phyloP scores from a whole-genome alignment of 2,113 vertebrate genomes.

The Isurus oxyrinchus region DNA sequence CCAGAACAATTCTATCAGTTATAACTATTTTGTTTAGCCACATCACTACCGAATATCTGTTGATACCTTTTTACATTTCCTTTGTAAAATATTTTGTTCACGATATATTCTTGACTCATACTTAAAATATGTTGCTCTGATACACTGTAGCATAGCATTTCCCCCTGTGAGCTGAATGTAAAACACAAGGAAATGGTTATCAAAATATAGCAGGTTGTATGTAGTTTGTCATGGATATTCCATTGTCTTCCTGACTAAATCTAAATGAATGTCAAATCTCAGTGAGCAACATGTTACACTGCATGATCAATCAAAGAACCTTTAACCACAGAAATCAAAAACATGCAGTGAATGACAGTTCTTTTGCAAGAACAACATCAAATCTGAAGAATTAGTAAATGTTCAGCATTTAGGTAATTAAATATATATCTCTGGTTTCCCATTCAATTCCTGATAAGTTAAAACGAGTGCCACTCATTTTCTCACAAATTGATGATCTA shows the following conservation, averaged over 20 bases:
- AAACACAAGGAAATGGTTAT: neutral
- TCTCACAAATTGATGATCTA: neutral
- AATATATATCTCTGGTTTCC: neutral
- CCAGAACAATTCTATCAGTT: neutral
- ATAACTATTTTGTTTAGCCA: conserved; percentile 10
- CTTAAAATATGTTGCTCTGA: conserved; percentile 2
- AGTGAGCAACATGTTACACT: neutral
- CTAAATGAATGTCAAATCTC: conserved; percentile 9
- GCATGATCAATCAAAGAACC: neutral
- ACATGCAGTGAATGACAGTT: neutral
- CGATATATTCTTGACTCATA: neutral
- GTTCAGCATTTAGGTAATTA: neutral
- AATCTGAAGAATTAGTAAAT: neutral
- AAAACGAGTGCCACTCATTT: neutral
- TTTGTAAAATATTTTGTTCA: conserved; percentile 14
- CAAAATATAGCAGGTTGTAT: neutral
- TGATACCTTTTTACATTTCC: neutral
- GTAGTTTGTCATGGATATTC: neutral
- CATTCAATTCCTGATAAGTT: neutral
- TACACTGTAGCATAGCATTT: neutral
- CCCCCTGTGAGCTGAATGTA: neutral
- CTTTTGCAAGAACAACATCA: neutral
- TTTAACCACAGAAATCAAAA: neutral
- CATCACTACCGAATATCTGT: neutral
- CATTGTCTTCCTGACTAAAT: conserved; percentile 13